Evolutionary conservation across 2,113 vertebrate species (phyloP), one percentile per base, ranked within the genome.

Genomic region (Helogale parvula): DNA sequence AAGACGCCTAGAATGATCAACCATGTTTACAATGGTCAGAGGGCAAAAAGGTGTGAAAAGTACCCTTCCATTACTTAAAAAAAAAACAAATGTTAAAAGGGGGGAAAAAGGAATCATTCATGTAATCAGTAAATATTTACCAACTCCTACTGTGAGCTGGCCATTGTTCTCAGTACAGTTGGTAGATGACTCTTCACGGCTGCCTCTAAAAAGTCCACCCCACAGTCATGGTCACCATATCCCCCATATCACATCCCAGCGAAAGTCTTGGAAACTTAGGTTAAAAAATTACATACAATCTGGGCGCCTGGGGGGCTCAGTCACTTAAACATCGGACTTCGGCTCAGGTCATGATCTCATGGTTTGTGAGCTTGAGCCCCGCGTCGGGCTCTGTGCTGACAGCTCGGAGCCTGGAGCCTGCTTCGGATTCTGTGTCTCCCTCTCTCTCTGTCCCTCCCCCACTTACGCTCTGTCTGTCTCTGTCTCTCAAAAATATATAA

Each of bases 41-140:
- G 35, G 35, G 15, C 19, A 63, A 54, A 74, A 91, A 95, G 35
- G 21, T 25, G 2, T 68, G 87, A 65, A 72, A 69, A 86, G 54
- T 65, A 93, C 14, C 9, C 77, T 84, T 54, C 45, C 21, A 25
- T 65, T 77, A 50, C 45, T 68, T 76, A 52, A 89, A 84, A 91
- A 57, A 54, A 85, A 66, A 88, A 52, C 52, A 68, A 93, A 72
- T n/a, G 17, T 76, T 88, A 83, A 83, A 81, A 86, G 65, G 19
- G 47, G 6, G 29, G 6, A 35, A 71, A 85, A 89, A 31, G 15
- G 84, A 68, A 81, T n/a, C 52, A 41, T 68, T 85, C 41, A n/a
- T 31, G 77, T 27, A 69, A 7, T 81, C 57, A 60, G 33, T 83
- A 96, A 89, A 89, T 76, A 94, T 90, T 89, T 72, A 72, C 25